phyloP scores from a whole-genome alignment of 92 coral and sea anemone species.

The Phenganax subtilis region DNA sequence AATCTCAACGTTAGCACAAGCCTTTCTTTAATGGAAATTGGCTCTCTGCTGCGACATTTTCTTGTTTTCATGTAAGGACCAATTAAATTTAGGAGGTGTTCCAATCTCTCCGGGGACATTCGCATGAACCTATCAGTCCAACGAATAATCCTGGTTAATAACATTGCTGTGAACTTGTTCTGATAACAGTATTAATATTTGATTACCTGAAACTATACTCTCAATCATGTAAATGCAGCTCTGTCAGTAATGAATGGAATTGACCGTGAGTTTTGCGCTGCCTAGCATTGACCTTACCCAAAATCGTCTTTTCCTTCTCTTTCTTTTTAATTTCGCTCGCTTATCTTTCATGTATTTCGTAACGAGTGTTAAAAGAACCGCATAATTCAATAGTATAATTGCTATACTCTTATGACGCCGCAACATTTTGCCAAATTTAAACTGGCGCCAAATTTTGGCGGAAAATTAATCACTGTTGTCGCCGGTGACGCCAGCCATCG shows the following conservation, averaged over 20 bases:
- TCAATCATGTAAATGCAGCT: slow-evolving; percentile 45
- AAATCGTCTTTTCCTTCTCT: slow-evolving; percentile 38
- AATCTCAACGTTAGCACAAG: slow-evolving; percentile 19
- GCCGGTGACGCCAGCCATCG: no score
- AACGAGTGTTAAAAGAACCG: slow-evolving; percentile 5
- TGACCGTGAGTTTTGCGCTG: slow-evolving; percentile 46
- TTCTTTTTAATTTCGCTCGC: not conserved
- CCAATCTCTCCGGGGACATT: slow-evolving; percentile 56
- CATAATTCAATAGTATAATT: not conserved
- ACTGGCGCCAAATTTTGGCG: slow-evolving; percentile 16
- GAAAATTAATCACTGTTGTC: no score
- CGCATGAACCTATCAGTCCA: not conserved
- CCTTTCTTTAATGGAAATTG: no score
- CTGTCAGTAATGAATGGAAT: slow-evolving; percentile 36
- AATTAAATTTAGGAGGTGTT: slow-evolving; percentile 53
- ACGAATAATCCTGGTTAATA: no score
- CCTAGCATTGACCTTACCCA: slow-evolving; percentile 45
- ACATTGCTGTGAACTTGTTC: no score
- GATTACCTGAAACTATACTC: slow-evolving; percentile 46
- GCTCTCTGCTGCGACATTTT: no score
- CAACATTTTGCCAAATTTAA: not conserved
- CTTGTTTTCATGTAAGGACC: slow-evolving; percentile 38
- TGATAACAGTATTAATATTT: slow-evolving; percentile 22
- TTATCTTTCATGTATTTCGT: slow-evolving; percentile 10
- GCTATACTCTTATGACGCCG: not conserved